Conservation (phyloP, 2,113 vertebrate genomes). For the Oryctolagus cuniculus region DNA sequence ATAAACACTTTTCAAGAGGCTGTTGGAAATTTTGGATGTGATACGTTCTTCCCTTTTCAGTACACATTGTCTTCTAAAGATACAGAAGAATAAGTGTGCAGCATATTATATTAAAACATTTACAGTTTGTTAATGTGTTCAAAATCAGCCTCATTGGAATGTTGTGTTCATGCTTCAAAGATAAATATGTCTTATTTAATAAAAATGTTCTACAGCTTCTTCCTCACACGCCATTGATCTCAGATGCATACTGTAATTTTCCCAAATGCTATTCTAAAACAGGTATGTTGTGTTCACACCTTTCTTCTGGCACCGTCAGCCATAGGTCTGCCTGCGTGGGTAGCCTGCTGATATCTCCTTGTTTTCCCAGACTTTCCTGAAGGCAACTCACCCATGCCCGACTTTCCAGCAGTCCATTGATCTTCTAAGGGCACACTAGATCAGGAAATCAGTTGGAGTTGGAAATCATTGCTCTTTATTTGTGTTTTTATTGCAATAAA, state of each 20-base stretch:
- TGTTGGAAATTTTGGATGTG: not conserved
- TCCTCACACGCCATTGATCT: not conserved
- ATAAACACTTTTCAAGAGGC: not conserved
- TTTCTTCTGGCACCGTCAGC: not conserved
- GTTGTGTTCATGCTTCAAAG: not conserved
- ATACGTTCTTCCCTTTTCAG: not conserved
- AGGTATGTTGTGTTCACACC: not conserved
- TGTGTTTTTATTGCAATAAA: not conserved
- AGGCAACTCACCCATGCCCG: not conserved
- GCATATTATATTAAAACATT: not conserved
- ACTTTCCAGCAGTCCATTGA: not conserved
- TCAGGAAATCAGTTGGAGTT: not conserved
- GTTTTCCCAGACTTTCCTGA: not conserved
- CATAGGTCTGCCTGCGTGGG: not conserved
- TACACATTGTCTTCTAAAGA: not conserved
- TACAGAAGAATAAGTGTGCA: not conserved
- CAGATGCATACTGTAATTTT: not conserved
- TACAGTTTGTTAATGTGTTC: not conserved
- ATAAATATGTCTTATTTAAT: not conserved
- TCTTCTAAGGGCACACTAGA: not conserved
- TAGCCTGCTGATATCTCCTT: not conserved
- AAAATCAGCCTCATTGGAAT: not conserved
- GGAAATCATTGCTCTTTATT: not conserved
- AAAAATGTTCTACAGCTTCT: not conserved
- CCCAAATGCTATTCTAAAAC: not conserved